Evolutionary conservation across 2,888 invertebrate species (phyloP).

Genomic region (Drosophila anceps): DNA sequence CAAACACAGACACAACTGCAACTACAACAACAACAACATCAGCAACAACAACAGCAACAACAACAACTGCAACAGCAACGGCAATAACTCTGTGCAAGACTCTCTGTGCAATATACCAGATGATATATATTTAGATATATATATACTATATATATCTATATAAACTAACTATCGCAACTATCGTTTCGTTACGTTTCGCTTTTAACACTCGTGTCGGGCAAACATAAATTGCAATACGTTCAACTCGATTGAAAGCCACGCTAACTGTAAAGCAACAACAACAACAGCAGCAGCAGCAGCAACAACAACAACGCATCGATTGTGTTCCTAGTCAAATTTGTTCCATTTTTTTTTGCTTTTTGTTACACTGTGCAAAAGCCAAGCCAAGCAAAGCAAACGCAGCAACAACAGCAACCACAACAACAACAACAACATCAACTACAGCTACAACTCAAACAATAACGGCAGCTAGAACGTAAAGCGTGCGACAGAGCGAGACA

Average conservation of each 20-base stretch:
- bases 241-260: conserved; percentile 12
- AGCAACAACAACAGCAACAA: conserved; percentile 28
- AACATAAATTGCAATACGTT: conserved; percentile 39
- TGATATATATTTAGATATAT: conserved; percentile 18
- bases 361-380: conserved; percentile 39
- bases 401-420: conserved; percentile 26
- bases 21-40: conserved; percentile 28
- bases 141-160: conserved; percentile 7
- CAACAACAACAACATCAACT: conserved; percentile 7
- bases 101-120: conserved; percentile 52
- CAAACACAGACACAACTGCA: conserved; percentile 24
- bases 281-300: conserved; percentile 12
- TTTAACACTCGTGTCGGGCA: conserved; percentile 38
- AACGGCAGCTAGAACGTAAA: background rate
- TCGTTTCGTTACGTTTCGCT: conserved; percentile 40
- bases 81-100: conserved; percentile 51
- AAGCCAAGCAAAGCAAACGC: conserved; percentile 15
- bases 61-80: conserved; percentile 30
- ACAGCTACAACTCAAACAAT: conserved; percentile 11
- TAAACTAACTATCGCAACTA: conserved; percentile 44
- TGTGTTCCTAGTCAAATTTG: conserved; percentile 53
- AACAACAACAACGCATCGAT: conserved; percentile 37
- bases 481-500: conserved; percentile 44
- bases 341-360: conserved; percentile 37
- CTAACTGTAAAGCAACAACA: conserved; percentile 24